These are phyloP conservation scores for Halesus radiatus DNA, from an alignment of 1,140 invertebrate species.

Conservation along the genomic window DNA sequence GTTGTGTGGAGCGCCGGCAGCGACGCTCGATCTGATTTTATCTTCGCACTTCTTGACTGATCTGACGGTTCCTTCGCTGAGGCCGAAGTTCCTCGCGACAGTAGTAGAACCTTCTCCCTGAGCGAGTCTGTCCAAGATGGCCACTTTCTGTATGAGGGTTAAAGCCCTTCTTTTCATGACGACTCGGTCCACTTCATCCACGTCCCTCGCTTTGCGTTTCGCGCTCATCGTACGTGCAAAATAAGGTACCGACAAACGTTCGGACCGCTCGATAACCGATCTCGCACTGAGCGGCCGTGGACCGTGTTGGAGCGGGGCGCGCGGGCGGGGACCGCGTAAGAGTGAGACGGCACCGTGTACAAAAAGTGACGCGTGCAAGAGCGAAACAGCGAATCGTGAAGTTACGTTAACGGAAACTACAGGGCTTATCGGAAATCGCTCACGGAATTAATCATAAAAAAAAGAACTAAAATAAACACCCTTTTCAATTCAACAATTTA, in stretches of 20 bases:
- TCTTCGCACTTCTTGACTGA: constrained; percentile 40
- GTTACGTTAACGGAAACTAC: no score
- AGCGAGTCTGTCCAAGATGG: constrained; percentile 36
- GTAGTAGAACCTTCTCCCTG: constrained; percentile 32
- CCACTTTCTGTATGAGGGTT: constrained; percentile 34
- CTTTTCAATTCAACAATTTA: no score
- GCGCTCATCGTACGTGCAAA: background rate
- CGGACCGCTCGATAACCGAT: background rate
- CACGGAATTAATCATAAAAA: no score
- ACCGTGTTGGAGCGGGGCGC: background rate
- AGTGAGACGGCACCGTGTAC: constrained; percentile 33
- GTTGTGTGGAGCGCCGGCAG: constrained; percentile 20
- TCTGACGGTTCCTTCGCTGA: constrained; percentile 46
- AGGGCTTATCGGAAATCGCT: no score
- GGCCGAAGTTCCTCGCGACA: constrained; percentile 28
- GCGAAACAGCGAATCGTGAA: background rate
- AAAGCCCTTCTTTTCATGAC: constrained; percentile 12
- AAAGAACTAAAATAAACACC: no score
- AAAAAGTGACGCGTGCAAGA: constrained; percentile 25
- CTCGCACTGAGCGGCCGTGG: constrained; percentile 8
- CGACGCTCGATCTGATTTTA: constrained; percentile 34
- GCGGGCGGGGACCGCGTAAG: constrained; percentile 33
- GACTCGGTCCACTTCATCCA: background rate
- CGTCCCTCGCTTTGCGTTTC: constrained; percentile 10
- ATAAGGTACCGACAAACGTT: background rate